A percentile compares a stretch with the other conserved stretches of the same genome.
Evolutionary conservation across 2,113 vertebrate genomes (phyloP).

Genomic region (Phocoena phocoena): DNA sequence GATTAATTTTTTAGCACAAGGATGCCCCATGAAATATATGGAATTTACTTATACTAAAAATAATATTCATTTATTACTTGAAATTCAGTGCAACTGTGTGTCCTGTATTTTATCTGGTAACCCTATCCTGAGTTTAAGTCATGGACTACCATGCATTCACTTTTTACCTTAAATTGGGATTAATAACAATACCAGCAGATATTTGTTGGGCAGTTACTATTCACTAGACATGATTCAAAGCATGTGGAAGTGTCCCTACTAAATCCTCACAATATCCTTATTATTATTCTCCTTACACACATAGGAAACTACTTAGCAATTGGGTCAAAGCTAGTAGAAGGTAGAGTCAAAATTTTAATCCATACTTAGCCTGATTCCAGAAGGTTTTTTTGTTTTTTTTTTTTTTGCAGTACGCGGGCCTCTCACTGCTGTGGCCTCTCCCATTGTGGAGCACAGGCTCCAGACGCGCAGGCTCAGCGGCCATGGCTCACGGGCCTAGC

Average conservation of each 20-base stretch:
- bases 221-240: background rate
- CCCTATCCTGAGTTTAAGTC: background rate
- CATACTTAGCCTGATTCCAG: background rate
- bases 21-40: background rate
- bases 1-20: background rate
- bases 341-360: background rate
- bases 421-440: too few relatives aligned
- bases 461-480: too few relatives aligned
- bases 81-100: background rate
- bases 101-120: background rate
- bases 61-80: background rate
- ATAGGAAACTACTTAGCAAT: background rate
- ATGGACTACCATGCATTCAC: background rate
- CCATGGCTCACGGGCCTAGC: too few relatives aligned
- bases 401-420: too few relatives aligned
- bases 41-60: background rate
- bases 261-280: background rate
- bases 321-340: background rate
- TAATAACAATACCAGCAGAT: background rate
- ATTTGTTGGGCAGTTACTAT: background rate
- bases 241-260: background rate
- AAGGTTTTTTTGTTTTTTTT: background rate
- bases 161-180: slow-evolving; percentile 20
- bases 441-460: too few relatives aligned
- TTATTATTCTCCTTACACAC: background rate